phyloP scores from a whole-genome alignment of 2,113 vertebrate species.

The Phrynosoma blainvillii region DNA sequence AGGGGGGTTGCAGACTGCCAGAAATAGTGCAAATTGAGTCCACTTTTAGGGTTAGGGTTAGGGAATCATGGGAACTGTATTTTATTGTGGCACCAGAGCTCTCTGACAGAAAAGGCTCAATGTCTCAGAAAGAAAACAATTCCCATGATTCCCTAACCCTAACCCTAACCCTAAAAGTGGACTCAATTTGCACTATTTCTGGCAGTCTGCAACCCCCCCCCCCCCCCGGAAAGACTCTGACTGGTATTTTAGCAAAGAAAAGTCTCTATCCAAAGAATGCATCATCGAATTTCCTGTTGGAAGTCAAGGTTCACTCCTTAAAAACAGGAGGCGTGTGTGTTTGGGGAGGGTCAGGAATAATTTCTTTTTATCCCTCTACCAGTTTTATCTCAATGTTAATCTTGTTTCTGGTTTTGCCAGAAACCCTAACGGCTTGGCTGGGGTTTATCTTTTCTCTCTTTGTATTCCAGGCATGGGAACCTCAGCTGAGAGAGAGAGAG shows the following conservation, averaged over 20 bases:
- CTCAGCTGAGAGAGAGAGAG: background rate
- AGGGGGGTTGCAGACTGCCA: no score
- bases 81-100: no score
- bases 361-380: background rate
- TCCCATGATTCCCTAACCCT: no score
- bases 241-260: background rate
- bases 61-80: no score
- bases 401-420: constrained; percentile 42
- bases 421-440: constrained; percentile 38
- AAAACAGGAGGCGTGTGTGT: background rate
- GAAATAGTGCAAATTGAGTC: no score
- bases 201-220: no score
- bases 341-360: background rate
- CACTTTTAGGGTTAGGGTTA: no score
- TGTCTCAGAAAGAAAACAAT: no score
- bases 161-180: no score
- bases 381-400: constrained; percentile 36
- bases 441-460: constrained; percentile 49
- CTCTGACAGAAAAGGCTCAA: no score
- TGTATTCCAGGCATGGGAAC: constrained; percentile 54
- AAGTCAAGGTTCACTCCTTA: background rate
- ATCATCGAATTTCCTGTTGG: background rate
- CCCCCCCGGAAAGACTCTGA: background rate
- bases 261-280: background rate
- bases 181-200: no score